These are phyloP conservation scores for Butorides virescens DNA, from an alignment of 2,113 vertebrate species.

Conservation along the genomic window DNA sequence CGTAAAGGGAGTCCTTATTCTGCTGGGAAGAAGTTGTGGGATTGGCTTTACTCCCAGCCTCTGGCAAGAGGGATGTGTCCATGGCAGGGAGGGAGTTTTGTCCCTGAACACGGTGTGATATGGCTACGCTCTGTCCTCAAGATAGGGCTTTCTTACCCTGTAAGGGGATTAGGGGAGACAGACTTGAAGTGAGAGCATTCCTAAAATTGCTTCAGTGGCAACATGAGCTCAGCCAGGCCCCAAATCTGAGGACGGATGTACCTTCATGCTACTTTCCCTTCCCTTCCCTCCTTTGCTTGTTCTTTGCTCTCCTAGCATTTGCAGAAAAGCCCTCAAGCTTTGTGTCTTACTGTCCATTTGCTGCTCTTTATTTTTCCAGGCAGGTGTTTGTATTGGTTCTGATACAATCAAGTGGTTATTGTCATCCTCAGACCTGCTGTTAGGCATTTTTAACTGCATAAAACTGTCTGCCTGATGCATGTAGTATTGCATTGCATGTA, in stretches of 20 bases:
- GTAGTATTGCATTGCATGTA: neutral
- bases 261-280: neutral
- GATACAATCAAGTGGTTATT: neutral
- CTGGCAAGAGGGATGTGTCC: neutral
- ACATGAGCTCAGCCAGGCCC: neutral
- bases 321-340: neutral
- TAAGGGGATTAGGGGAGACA: neutral
- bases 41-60: neutral
- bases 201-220: neutral
- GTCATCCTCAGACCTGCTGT: neutral
- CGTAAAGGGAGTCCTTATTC: conserved; percentile 30
- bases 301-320: neutral
- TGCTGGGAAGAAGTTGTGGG: conserved; percentile 36
- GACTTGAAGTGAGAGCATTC: neutral
- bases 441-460: neutral
- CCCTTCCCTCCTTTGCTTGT: neutral
- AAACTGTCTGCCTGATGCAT: neutral
- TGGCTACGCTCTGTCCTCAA: neutral
- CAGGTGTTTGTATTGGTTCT: neutral
- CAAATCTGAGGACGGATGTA: neutral
- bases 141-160: neutral
- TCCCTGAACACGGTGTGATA: neutral
- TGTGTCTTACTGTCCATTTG: neutral
- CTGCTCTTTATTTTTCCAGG: neutral
- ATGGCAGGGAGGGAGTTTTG: neutral